Evolutionary conservation across 2,797 vertebrate genomes (phyloP).

Genomic region (Xiphophorus birchmanni): DNA sequence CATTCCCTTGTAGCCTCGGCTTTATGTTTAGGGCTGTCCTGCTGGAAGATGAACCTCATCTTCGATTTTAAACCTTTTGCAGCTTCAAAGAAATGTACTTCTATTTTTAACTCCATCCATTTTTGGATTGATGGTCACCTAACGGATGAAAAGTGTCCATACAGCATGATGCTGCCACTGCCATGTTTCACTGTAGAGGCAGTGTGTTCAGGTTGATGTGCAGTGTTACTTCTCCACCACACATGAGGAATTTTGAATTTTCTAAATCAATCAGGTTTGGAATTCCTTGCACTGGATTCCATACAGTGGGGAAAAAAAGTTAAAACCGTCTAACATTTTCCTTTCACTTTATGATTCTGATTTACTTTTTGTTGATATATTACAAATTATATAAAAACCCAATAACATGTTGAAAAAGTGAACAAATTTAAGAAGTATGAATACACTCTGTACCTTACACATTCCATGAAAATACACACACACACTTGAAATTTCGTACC

Average conservation of each 20-base stretch:
- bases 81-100: neutral
- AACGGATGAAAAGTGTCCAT: neutral
- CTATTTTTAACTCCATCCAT: neutral
- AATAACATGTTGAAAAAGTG: neutral
- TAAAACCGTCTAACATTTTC: neutral
- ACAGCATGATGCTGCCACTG: neutral
- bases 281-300: neutral
- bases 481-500: slow-evolving; percentile 1
- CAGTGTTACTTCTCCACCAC: neutral
- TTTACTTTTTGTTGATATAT: neutral
- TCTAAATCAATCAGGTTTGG: neutral
- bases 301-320: neutral
- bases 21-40: neutral
- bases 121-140: neutral
- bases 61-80: neutral
- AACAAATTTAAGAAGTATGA: neutral
- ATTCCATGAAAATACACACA: neutral
- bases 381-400: neutral
- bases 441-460: neutral
- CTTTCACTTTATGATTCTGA: neutral
- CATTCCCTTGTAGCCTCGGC: neutral
- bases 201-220: neutral
- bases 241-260: neutral
- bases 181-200: neutral
- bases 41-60: neutral